Evolutionary conservation across 1,140 invertebrate genomes (phyloP).

Genomic region (Acromyrmex echinatior): DNA sequence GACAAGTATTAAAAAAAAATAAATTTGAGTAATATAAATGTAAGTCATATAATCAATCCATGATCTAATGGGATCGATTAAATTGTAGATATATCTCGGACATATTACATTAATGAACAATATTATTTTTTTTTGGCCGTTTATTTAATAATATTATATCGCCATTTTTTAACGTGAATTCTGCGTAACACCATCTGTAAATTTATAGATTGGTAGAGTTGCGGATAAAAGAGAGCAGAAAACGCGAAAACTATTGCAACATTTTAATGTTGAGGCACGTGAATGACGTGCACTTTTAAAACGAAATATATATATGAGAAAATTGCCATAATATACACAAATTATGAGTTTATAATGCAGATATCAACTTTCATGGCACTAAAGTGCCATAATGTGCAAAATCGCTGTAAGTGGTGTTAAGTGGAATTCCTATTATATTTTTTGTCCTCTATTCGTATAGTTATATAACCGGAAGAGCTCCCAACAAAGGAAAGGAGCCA

Average conservation of each 20-base stretch:
- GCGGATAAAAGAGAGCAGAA: background rate
- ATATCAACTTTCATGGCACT: background rate
- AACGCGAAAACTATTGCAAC: background rate
- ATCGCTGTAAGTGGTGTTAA: constrained; percentile 12
- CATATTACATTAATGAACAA: constrained; percentile 69
- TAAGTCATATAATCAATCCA: background rate
- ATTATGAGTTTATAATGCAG: background rate
- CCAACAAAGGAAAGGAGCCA: constrained; percentile 45
- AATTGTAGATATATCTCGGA: constrained; percentile 57
- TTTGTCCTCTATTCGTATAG: constrained; percentile 53
- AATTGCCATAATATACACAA: background rate
- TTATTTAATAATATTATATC: constrained; percentile 53
- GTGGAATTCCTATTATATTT: constrained; percentile 35
- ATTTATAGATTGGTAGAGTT: background rate
- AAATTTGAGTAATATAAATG: background rate
- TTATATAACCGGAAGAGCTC: constrained; percentile 39
- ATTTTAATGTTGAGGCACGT: background rate
- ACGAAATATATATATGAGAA: background rate
- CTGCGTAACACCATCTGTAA: constrained; percentile 9
- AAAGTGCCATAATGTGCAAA: background rate
- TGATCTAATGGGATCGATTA: constrained; percentile 27
- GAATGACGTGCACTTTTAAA: background rate
- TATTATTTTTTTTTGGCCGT: constrained; percentile 54
- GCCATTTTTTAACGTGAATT: constrained; percentile 52
- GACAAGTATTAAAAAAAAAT: background rate